These are phyloP conservation scores for Rhodophaea formosa DNA, from an alignment of 2,888 invertebrate species.

Conservation along the genomic window DNA sequence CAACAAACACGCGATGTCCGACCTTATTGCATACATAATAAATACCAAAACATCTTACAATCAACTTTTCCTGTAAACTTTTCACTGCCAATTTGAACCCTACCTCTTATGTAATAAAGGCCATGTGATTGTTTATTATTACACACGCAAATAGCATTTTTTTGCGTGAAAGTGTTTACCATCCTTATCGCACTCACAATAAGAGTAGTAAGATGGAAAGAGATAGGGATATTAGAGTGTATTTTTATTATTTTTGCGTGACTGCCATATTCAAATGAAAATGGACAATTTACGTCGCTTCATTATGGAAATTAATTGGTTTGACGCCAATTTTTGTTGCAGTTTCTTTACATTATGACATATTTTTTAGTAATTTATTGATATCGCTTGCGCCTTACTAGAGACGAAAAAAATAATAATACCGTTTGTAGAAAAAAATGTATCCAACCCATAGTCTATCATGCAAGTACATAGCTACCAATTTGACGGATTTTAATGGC, in stretches of 20 bases:
- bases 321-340: too few species aligned
- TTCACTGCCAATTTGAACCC: background rate
- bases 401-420: too few species aligned
- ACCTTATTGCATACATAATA: background rate
- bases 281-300: background rate
- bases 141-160: slow-evolving; percentile 10
- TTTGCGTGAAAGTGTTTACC: slow-evolving; percentile 3
- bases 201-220: background rate
- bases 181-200: background rate
- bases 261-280: slow-evolving; percentile 2
- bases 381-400: too few species aligned
- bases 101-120: slow-evolving; percentile 1
- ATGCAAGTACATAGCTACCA: too few species aligned
- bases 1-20: background rate
- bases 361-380: too few species aligned
- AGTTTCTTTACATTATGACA: too few species aligned
- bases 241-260: slow-evolving; percentile 11
- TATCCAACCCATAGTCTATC: too few species aligned
- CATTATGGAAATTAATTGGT: background rate
- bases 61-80: slow-evolving; percentile 2
- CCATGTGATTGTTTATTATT: background rate
- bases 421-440: too few species aligned
- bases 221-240: background rate
- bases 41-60: background rate
- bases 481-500: too few species aligned